A percentile compares a stretch with the other conserved stretches of the same genome.
phyloP scores from a whole-genome alignment of 2,888 invertebrate species.

The Antheraea assamensis region DNA sequence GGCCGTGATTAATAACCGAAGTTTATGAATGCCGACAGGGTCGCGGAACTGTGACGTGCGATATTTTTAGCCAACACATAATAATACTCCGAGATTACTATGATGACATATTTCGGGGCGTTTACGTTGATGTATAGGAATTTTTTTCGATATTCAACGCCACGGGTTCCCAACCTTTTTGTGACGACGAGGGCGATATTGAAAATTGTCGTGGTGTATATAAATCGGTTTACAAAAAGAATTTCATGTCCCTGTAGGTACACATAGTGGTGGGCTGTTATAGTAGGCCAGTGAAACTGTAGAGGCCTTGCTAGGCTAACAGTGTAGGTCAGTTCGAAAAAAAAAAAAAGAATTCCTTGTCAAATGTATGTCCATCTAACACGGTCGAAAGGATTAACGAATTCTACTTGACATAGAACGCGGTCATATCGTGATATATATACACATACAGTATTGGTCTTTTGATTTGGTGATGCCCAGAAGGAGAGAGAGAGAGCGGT shows the following conservation, averaged over 20 bases:
- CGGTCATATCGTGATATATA: too few relatives aligned
- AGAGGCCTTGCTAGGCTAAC: too few relatives aligned
- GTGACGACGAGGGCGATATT: not conserved
- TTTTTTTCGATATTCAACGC: not conserved
- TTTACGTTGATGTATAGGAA: slow-evolving; percentile 6
- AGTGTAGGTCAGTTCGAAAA: too few relatives aligned
- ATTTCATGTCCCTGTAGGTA: too few relatives aligned
- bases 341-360: not conserved
- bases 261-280: too few relatives aligned
- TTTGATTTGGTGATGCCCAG: too few relatives aligned
- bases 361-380: too few relatives aligned
- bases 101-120: slow-evolving; percentile 19
- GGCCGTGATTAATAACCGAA: slow-evolving; percentile 34
- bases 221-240: not conserved
- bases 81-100: slow-evolving; percentile 34
- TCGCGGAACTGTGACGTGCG: slow-evolving; percentile 9
- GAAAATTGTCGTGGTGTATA: not conserved
- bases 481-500: too few relatives aligned
- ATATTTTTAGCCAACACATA: slow-evolving; percentile 32
- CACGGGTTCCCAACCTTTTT: not conserved
- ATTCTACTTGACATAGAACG: too few relatives aligned
- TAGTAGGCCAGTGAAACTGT: too few relatives aligned
- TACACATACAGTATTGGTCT: too few relatives aligned
- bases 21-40: slow-evolving; percentile 35
- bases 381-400: too few relatives aligned